These are phyloP conservation scores for Arenicola marina DNA, from an alignment of 2,888 invertebrate species.

Conservation along the genomic window DNA sequence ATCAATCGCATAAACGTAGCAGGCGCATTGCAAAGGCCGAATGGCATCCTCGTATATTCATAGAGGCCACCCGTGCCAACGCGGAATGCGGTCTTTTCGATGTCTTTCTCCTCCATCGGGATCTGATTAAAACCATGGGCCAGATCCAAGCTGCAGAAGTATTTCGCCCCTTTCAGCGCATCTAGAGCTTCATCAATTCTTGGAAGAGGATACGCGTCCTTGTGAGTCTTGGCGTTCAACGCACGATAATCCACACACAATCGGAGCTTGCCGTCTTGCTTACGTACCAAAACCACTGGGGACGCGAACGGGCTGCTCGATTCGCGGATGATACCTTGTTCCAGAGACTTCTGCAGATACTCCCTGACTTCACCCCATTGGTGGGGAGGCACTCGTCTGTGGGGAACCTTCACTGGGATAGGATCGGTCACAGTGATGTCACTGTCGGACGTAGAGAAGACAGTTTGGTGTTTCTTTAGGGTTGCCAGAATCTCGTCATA, in stretches of 20 bases:
- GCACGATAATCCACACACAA: slow-evolving; percentile 13
- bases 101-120: neutral
- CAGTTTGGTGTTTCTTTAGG: too few relatives aligned
- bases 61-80: neutral
- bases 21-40: neutral
- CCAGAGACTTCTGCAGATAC: slow-evolving; percentile 4
- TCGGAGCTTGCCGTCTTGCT: slow-evolving; percentile 7
- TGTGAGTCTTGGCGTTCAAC: slow-evolving; percentile 8
- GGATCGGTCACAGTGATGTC: too few relatives aligned
- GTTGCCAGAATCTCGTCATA: neutral
- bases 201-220: slow-evolving; percentile 3
- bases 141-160: neutral
- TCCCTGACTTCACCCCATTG: slow-evolving; percentile 1
- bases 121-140: neutral
- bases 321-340: slow-evolving; percentile 2
- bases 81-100: neutral
- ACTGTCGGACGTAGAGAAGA: too few relatives aligned
- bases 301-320: neutral
- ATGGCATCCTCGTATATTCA: slow-evolving; percentile 1
- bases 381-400: slow-evolving; percentile 1
- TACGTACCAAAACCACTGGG: slow-evolving; percentile 9
- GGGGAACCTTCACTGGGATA: neutral
- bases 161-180: neutral
- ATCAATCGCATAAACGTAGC: too few relatives aligned
- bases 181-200: slow-evolving; percentile 3